phyloP scores from a whole-genome alignment of 1,140 invertebrate genomes.

The Lepeophtheirus salmonis region DNA sequence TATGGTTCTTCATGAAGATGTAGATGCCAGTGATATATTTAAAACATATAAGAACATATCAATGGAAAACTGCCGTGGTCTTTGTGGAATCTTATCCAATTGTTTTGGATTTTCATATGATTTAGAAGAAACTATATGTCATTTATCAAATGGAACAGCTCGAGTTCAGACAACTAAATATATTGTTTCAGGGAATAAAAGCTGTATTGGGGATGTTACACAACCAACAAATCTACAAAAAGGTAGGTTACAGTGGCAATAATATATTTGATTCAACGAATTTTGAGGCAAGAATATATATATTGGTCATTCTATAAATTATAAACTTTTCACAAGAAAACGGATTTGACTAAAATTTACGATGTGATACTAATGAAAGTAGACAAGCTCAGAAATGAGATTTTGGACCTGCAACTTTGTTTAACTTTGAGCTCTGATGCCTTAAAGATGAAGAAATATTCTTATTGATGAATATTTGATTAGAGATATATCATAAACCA shows the following conservation, averaged over 20 bases:
- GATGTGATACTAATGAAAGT: too few relatives aligned
- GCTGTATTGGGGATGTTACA: neutral
- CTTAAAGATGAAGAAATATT: too few relatives aligned
- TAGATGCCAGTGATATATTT: neutral
- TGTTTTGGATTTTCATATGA: neutral
- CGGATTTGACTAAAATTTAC: neutral
- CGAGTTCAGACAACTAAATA: neutral
- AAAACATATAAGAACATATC: neutral
- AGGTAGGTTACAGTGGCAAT: neutral
- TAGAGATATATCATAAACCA: too few relatives aligned
- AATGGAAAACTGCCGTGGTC: neutral
- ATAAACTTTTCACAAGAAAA: neutral
- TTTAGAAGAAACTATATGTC: neutral
- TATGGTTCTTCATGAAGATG: neutral
- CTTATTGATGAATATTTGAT: too few relatives aligned
- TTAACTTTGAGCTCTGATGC: too few relatives aligned
- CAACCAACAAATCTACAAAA: neutral
- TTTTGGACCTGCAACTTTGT: too few relatives aligned
- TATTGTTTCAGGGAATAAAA: neutral
- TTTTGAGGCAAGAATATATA: neutral
- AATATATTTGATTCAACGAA: neutral
- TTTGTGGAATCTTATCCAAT: neutral
- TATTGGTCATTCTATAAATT: neutral
- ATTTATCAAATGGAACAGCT: neutral
- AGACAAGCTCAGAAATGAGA: neutral